Evolutionary conservation across 1,140 invertebrate genomes (phyloP).

Genomic region (Mya arenaria): DNA sequence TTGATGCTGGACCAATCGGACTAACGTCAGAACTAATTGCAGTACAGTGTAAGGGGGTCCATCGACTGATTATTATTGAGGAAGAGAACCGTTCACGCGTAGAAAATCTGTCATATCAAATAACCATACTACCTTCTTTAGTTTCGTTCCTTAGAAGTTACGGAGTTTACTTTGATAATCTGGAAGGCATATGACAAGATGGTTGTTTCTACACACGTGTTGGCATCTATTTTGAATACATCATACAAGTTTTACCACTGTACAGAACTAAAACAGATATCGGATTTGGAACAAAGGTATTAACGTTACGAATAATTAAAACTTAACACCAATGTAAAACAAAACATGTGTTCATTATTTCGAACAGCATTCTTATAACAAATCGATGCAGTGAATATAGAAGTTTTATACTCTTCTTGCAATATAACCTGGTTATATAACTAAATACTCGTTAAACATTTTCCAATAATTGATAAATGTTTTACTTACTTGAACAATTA

Average conservation of each 20-base stretch:
- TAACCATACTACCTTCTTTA: slow-evolving; percentile 71
- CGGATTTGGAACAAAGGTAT: slow-evolving; percentile 74
- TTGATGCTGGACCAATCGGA: slow-evolving; percentile 74
- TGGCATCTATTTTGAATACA: slow-evolving; percentile 76
- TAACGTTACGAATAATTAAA: slow-evolving; percentile 15
- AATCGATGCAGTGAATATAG: neutral
- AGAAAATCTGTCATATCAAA: slow-evolving; percentile 69
- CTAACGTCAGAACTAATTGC: slow-evolving; percentile 68
- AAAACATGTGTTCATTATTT: neutral
- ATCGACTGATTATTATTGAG: slow-evolving; percentile 69
- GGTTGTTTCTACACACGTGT: slow-evolving; percentile 74
- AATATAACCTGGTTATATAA: neutral
- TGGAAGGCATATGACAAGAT: slow-evolving; percentile 76
- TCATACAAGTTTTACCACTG: slow-evolving; percentile 63
- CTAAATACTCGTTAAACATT: neutral
- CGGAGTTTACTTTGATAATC: slow-evolving; percentile 77
- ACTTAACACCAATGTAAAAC: neutral
- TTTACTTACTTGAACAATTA: neutral
- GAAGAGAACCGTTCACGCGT: slow-evolving; percentile 63
- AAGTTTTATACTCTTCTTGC: neutral
- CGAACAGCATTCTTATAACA: neutral
- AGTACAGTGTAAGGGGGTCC: slow-evolving; percentile 64
- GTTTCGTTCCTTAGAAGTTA: slow-evolving; percentile 66
- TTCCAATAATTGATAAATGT: neutral
- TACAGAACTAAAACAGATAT: slow-evolving; percentile 63